These are phyloP conservation scores for Cepaea nemoralis DNA, from an alignment of 1,140 invertebrate genomes.

Conservation along the genomic window DNA sequence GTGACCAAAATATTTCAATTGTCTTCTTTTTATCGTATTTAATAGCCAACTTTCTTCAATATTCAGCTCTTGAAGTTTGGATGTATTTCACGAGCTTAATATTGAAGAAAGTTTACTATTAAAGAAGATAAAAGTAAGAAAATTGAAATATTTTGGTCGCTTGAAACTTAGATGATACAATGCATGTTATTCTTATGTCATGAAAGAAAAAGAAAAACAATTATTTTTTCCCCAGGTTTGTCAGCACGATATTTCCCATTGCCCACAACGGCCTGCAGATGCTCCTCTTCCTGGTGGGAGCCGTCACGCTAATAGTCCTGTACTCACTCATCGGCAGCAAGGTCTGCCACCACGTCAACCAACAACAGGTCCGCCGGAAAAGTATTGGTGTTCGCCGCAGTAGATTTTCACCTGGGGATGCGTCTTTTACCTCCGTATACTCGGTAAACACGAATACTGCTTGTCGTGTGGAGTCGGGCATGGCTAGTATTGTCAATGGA, in stretches of 20 bases:
- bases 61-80: too few relatives aligned
- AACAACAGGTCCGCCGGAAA: not conserved
- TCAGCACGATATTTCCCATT: slow-evolving; percentile 1
- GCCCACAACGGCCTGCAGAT: slow-evolving; percentile 29
- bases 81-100: too few relatives aligned
- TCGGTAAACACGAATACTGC: not conserved
- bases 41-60: too few relatives aligned
- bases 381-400: not conserved
- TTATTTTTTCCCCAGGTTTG: slow-evolving; percentile 21
- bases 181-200: too few relatives aligned
- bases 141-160: too few relatives aligned
- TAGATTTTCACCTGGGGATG: not conserved
- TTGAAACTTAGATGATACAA: too few relatives aligned
- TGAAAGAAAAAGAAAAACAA: too few relatives aligned
- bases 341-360: not conserved
- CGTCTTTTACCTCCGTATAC: not conserved
- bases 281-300: slow-evolving; percentile 23
- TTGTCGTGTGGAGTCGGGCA: not conserved
- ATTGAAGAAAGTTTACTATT: too few relatives aligned
- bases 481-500: not conserved
- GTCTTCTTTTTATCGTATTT: too few relatives aligned
- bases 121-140: too few relatives aligned
- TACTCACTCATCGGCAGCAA: not conserved
- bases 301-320: slow-evolving; percentile 8
- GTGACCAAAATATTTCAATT: too few relatives aligned